Evolutionary conservation across 2,113 vertebrate genomes (phyloP), one percentile per base, ranked within the genome.

Genomic region (Muntiacus reevesi): DNA sequence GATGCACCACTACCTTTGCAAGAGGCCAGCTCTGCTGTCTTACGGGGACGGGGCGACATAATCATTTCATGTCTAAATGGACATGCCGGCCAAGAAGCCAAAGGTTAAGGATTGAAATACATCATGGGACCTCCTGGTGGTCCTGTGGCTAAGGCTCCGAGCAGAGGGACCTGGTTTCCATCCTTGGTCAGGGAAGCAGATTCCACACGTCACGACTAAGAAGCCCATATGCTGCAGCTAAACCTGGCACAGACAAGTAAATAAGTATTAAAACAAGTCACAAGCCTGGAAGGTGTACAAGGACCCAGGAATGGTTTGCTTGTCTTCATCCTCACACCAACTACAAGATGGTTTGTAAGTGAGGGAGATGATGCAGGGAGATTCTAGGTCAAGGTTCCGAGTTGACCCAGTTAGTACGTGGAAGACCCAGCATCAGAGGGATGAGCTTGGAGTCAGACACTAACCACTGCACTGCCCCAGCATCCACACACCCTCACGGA

Each of bases 401-500:
- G 10, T 33, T 8, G 17, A 21, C 1, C 7, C 12, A 57, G 19
- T 4, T 5, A 76, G 9, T 4, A 7, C 30, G 5, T 7, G 25
- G 17, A 36, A 52, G 54, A 30, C 36, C 1, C 55, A 19, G 43
- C 28, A 2, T 45, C 2, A 25, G 2, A 55, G 7, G 19, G 36
- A 5, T 2, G 45, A 36, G 13, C 64, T 25, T 30, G 27, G 50
- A 3, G 4, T 30, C 4, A 71, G 19, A 40, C 62, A n/a, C 33
- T n/a, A n/a, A 67, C 33, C 33, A 2, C 62, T n/a, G 17, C 8
- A 5, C 33, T n/a, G 7, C 74, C 30, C 23, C 1, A 4, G n/a
- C 40, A 30, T 43, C 16, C 1, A 6, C 2, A 3, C 33, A 2
- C 8, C 5, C 5, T 10, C 33, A 5, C 0, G 21, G 33, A 71